These are phyloP conservation scores for Lumbricus terrestris DNA, from an alignment of 2,888 invertebrate genomes.

Conservation along the genomic window DNA sequence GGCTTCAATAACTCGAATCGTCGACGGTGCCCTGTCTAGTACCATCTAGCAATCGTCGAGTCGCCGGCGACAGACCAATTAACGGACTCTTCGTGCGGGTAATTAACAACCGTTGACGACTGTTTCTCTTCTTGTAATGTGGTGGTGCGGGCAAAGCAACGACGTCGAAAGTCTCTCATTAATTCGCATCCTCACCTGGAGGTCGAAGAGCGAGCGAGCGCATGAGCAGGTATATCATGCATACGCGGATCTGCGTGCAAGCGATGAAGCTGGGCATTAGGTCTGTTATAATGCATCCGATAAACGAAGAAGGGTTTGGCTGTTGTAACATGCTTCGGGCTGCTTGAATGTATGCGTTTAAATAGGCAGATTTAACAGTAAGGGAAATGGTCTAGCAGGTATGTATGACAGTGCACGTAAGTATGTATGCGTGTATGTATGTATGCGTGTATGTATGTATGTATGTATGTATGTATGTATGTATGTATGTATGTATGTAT, in stretches of 20 bases:
- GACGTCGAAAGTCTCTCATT: not conserved
- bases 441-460: not conserved
- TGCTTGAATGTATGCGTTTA: too few species aligned
- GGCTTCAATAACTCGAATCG: not conserved
- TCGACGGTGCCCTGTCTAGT: not conserved
- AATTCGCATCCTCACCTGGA: slow-evolving; percentile 3
- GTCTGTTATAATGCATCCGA: too few species aligned
- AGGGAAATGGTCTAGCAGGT: too few species aligned
- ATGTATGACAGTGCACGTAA: too few species aligned
- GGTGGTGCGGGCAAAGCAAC: too few species aligned
- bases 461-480: not conserved
- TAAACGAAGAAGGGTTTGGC: too few species aligned
- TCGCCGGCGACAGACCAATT: not conserved
- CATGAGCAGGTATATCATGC: too few species aligned
- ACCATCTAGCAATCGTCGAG: not conserved
- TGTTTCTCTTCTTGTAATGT: not conserved
- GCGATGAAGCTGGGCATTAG: too few species aligned
- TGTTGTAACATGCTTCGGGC: too few species aligned
- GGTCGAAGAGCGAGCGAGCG: not conserved
- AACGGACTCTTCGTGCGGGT: not conserved
- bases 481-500: not conserved
- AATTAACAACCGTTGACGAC: not conserved
- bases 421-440: too few species aligned
- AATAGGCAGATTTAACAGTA: too few species aligned
- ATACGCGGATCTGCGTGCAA: too few species aligned